Evolutionary conservation across 2,113 vertebrate species (phyloP), one percentile per base, ranked within the genome.

Genomic region (Lethenteron camtschaticum): DNA sequence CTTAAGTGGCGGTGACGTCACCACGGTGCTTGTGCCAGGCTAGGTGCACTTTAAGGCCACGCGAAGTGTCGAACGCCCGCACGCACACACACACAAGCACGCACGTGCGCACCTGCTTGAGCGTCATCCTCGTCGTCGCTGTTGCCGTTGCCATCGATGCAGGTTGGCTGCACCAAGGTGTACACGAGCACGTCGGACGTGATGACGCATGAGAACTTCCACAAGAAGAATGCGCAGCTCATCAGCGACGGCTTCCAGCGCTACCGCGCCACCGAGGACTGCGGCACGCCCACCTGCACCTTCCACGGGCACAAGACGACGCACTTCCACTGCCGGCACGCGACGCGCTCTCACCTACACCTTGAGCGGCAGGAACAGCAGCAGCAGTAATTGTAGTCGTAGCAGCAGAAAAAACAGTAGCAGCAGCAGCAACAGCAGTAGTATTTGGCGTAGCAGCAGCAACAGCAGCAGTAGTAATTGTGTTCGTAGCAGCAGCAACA

Each of bases 161-260:
- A 99, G 94, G 90, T 99, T 82, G 92, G 90, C 20, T 99, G 94
- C 77, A 96, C 92, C 82, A 99, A 99, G 81, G 92, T 99, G 77
- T 96, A 99, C 72, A 99, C 94, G 2, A 99, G 94, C 79, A 99
- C 92, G 12, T 99, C 92, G 0, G 94, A 96, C 0, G 94, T 96
- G 75, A 96, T 99, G 94, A 99, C 94, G 71, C 94, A 96, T 1
- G 94, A 99, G 79, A 99, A 99, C 84, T 99, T 99, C 76, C 94
- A 99, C 76, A 96, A 96, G 81, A 99, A 99, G 80, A 96, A 99
- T 20, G 94, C 94, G 0, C 92, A 96, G 84, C 86, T 96, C 76
- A 99, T 99, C 81, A 99, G 96, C 0, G 92, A 99, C 0, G 94
- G 94, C 75, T 99, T 99, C 81, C 94, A 99, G 85, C 87, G 94